Base-by-base conservation (phyloP, 2,797 vertebrate species). In the Pithecia hirsuta region DNA sequence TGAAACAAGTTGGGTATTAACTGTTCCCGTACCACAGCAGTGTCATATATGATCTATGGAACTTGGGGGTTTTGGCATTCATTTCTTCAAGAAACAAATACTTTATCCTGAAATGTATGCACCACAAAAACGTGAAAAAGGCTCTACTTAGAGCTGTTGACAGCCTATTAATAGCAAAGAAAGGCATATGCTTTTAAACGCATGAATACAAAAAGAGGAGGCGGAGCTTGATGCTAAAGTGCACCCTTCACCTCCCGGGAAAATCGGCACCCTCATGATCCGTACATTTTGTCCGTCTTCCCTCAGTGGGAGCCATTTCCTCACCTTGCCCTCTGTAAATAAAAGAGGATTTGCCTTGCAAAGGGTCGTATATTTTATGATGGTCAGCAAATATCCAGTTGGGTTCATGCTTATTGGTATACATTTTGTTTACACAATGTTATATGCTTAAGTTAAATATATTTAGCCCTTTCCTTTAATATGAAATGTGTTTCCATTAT, bases 211-310 rank as follows among this genome's bases (percentile, higher is more conserved):
- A 33, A 64, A 72, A 72, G 24, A 19, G 7, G n/a, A 11, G 8
- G n/a, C 5, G 2, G 41, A 28, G 67, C 15, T 22, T 14, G 24
- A 7, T 2, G 13, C 13, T 0, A 19, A n/a, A 4, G 28, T 5
- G 22, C 9, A 2, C 33, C 2, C 13, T 46, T 8, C 48, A 1
- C 28, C 1, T 1, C 0, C 4, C n/a, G 39, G 55, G 36, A 20
- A 22, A 13, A 1, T 0, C 26, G 8, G 1, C 48, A 1, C 11
- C 5, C 11, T 4, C 30, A 1, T 0, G 8, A 2, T 0, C 0
- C 2, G 3, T 2, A 87, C 36, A 46, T 28, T 11, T 70, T 1
- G 3, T 4, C 52, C 22, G 9, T 5, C 22, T 5, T 1, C 7
- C 24, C 44, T 30, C n/a, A 20, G 10, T 0, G 20, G 24, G 10